Base-by-base conservation (phyloP, 2,797 vertebrate species). In the Champsocephalus esox region DNA sequence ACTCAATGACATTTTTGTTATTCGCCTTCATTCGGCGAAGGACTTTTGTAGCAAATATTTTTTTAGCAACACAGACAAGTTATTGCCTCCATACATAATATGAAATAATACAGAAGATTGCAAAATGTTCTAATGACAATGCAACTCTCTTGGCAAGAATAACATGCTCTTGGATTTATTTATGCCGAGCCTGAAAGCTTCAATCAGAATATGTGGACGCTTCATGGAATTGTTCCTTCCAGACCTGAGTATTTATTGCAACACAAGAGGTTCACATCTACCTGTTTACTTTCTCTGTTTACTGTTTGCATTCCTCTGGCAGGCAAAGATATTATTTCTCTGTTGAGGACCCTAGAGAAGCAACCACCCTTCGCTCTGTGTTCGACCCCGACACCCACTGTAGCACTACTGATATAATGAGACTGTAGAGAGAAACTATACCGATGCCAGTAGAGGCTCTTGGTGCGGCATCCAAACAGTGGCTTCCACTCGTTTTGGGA, bases 221-320 rank as follows among this genome's bases (percentile, higher is more conserved):
- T 84, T 70, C 9, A 81, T 79, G 58, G 67, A 86, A 86, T 89
- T 80, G 79, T 88, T 89, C 74, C 86, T 88, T 87, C 17, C 69
- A 65, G 57, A 62, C 74, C 60, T 8, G 81, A 79, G 76, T 84
- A 85, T 83, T 84, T 84, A 84, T 86, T 87, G 84, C 82, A 81
- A 72, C 63, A 87, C 75, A 89, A 89, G 85, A 89, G 87, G 88
- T 89, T 91, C 86, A 87, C 81, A 83, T 82, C 70, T 76, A 63
- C 64, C 71, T 84, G 89, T 92, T 92, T 91, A 86, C 84, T 84
- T 87, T 89, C 71, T 80, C 80, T 92, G 87, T 93, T 90, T 94
- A 90, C 90, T 92, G 87, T 93, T 93, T 91, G 84, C 85, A 82
- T 93, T 91, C 77, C 86, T 89, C 82, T 91, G 88, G 87, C 87